Evolutionary conservation across 2,113 vertebrate species (phyloP).

Genomic region (Brienomyrus longianalis): DNA sequence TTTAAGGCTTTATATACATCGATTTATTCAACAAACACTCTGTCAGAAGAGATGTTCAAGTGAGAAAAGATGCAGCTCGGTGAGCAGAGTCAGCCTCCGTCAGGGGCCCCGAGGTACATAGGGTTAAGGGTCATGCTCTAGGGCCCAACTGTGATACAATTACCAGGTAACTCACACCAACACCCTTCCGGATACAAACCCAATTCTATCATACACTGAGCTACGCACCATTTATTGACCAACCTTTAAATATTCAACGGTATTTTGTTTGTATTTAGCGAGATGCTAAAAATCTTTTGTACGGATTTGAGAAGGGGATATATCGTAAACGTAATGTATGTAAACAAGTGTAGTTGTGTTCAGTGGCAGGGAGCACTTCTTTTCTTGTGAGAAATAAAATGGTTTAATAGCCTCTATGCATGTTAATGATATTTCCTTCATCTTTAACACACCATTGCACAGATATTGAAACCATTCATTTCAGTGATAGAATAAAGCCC

Average conservation of each 20-base stretch:
- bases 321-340: slow-evolving; percentile 50
- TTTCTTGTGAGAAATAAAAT: slow-evolving; percentile 62
- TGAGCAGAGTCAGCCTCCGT: neutral
- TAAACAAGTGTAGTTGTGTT: slow-evolving; percentile 65
- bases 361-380: slow-evolving; percentile 59
- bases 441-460: slow-evolving; percentile 83
- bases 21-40: neutral
- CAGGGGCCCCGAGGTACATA: neutral
- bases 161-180: neutral
- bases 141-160: neutral
- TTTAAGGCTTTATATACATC: neutral
- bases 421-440: slow-evolving; percentile 79
- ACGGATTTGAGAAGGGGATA: slow-evolving; percentile 46
- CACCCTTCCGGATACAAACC: neutral
- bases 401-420: slow-evolving; percentile 72
- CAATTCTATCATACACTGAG: neutral
- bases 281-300: slow-evolving; percentile 59
- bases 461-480: slow-evolving; percentile 86
- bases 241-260: neutral
- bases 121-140: neutral
- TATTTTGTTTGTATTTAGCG: slow-evolving; percentile 46
- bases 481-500: slow-evolving; percentile 68
- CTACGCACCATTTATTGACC: neutral
- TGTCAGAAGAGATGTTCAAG: neutral
- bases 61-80: neutral